These are phyloP conservation scores for Diplosoma virens DNA, from an alignment of 23 tunicate genomes.

Conservation along the genomic window DNA sequence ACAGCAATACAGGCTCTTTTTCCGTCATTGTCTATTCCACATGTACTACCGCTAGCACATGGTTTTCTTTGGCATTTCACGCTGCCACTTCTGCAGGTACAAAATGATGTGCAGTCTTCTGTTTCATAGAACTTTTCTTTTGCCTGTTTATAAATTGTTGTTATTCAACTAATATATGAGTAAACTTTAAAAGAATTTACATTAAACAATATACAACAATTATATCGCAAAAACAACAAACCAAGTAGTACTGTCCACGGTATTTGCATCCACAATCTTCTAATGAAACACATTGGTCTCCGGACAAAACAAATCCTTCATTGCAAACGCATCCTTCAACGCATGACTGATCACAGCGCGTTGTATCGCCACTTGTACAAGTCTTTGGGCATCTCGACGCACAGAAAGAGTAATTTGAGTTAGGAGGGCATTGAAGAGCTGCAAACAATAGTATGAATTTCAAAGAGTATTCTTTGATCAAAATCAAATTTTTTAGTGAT, in stretches of 20 bases:
- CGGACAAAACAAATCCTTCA: conserved; percentile 43
- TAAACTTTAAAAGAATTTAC: too few species aligned
- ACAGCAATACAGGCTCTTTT: not conserved
- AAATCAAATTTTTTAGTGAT: not conserved
- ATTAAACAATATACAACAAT: too few species aligned
- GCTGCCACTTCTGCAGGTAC: not conserved
- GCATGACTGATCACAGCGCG: not conserved
- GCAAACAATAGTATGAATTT: too few species aligned
- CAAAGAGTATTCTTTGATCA: not conserved
- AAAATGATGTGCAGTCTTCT: not conserved
- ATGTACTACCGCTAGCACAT: not conserved
- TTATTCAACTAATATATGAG: too few species aligned
- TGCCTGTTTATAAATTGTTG: not conserved
- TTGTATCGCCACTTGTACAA: not conserved
- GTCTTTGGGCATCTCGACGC: conserved; percentile 44
- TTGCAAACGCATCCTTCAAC: conserved; percentile 58
- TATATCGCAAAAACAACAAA: too few species aligned
- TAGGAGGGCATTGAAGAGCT: conserved; percentile 37
- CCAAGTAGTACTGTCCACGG: conserved; percentile 42
- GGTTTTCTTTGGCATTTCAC: not conserved
- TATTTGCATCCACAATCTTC: conserved; percentile 44
- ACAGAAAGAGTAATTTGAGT: conserved; percentile 51
- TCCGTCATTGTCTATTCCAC: not conserved
- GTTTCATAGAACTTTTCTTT: not conserved
- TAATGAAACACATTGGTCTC: conserved; percentile 33